phyloP scores from a whole-genome alignment of 2,888 invertebrate species.

The Temnothorax unifasciatus region DNA sequence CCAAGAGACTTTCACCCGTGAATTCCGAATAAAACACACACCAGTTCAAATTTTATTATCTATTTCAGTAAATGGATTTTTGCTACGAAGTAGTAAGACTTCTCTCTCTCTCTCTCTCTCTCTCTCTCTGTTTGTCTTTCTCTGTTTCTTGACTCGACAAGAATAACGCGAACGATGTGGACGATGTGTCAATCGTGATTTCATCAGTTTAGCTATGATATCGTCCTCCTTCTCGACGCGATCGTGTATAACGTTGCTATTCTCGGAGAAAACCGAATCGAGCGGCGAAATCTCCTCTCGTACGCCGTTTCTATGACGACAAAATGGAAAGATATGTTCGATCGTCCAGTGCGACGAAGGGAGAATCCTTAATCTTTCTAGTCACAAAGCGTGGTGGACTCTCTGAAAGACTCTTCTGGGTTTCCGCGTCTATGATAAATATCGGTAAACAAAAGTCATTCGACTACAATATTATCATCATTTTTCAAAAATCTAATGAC shows the following conservation, averaged over 20 bases:
- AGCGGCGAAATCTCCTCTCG: neutral
- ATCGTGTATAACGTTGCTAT: neutral
- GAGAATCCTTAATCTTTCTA: slow-evolving; percentile 34
- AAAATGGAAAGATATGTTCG: slow-evolving; percentile 50
- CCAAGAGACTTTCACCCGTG: neutral
- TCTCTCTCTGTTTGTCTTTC: too few relatives aligned
- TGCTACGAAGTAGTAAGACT: too few relatives aligned
- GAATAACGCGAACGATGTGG: neutral
- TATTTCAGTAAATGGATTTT: slow-evolving; percentile 8
- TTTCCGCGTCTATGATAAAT: slow-evolving; percentile 2
- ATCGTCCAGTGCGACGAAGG: slow-evolving; percentile 24
- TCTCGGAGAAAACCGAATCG: slow-evolving; percentile 25
- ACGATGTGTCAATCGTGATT: neutral
- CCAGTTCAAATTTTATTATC: neutral
- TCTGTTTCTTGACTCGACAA: neutral
- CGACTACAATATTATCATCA: neutral
- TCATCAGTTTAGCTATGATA: neutral
- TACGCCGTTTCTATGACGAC: slow-evolving; percentile 52
- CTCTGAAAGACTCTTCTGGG: neutral
- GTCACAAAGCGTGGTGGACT: neutral
- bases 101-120: too few relatives aligned
- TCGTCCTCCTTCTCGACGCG: neutral
- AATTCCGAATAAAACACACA: neutral
- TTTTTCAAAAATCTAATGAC: neutral
- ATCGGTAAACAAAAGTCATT: neutral